Evolutionary conservation across 1,140 invertebrate genomes (phyloP), one percentile per base, ranked within the genome.

Genomic region (Drosophila ogumai): DNA sequence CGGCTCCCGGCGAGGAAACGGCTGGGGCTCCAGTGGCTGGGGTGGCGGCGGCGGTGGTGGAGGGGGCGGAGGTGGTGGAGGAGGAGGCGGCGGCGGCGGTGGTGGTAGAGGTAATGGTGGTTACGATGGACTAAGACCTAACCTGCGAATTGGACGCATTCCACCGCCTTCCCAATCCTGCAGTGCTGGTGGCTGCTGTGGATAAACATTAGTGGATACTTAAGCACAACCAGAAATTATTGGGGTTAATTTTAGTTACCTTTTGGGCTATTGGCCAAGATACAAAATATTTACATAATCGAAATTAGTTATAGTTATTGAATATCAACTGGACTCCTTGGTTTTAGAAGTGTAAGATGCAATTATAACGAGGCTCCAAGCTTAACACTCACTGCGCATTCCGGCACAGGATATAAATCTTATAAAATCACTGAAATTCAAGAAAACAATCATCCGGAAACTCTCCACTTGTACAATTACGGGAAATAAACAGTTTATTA

Each of bases 101-200:
- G 75, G 77, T 1, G 85, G 84, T 0, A 71, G 84, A 0, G 67
- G 75, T 0, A 59, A 76, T 1, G 56, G 60, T 1, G 58, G 72
- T 1, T 54, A 74, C 8, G 82, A 56, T 22, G 85, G 85, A n/a
- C 25, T 85, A 31, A 71, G 85, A 57, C 86, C 85, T 7, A 90
- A 90, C 19, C 63, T 71, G 3, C 66, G 85, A 17, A 90, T 90
- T 63, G 85, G 85, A 5, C 81, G 85, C 8, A 85, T 90, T 25
- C 86, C 61, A 34, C 86, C 61, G 25, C 66, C 50, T 13, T 41
- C 55, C 9, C 65, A 78, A 32, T 55, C 52, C 6, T 73, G 72
- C 58, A 61, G 46, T 41, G 47, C 81, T 3, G 81, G 66, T 4
- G 66, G 85, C 25, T 86, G 84, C 75, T 87, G 84, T 46, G 80